Conservation (phyloP, 2,888 invertebrate species). For the Euzophera pinguis region DNA sequence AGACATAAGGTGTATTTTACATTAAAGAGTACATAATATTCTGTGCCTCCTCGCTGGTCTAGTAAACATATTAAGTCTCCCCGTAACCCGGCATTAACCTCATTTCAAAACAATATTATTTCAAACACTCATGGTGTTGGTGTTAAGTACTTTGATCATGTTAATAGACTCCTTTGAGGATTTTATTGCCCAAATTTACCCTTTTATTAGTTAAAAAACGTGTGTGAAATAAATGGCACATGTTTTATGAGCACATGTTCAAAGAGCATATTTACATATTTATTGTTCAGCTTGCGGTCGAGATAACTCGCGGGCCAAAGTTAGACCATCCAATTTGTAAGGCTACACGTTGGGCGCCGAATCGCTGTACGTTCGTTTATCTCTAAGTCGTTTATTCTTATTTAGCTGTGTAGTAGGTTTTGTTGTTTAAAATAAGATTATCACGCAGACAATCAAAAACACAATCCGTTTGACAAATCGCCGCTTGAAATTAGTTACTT, state of each 20-base stretch:
- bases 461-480: no score
- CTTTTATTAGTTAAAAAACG: not conserved
- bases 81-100: not conserved
- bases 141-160: not conserved
- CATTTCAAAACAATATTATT: not conserved
- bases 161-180: not conserved
- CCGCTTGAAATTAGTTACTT: no score
- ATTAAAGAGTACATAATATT: not conserved
- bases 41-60: not conserved
- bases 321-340: conserved; percentile 6
- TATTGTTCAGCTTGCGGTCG: not conserved
- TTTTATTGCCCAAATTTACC: not conserved
- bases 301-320: not conserved
- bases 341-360: conserved; percentile 9
- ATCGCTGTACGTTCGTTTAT: not conserved
- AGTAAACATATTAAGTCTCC: not conserved
- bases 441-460: no score
- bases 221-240: not conserved
- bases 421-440: no score
- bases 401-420: not conserved
- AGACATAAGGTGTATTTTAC: not conserved
- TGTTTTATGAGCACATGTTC: not conserved
- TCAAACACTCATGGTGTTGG: not conserved
- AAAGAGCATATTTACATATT: conserved; percentile 1
- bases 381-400: not conserved